phyloP scores from a whole-genome alignment of 2,888 invertebrate genomes.

The Nemurella pictetii region DNA sequence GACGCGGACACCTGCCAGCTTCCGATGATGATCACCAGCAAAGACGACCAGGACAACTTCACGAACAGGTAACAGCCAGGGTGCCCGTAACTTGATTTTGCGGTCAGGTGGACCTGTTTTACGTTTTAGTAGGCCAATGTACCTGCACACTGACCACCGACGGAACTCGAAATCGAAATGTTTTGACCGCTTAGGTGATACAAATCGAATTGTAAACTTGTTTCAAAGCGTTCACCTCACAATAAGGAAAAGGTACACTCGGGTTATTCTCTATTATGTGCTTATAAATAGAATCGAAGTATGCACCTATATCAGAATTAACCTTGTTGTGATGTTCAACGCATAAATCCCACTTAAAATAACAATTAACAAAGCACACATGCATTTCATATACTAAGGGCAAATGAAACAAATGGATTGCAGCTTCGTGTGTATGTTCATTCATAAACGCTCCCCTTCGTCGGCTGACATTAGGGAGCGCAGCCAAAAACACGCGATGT shows the following conservation, averaged over 20 bases:
- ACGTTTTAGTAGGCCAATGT: background rate
- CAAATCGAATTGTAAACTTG: background rate
- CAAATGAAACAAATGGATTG: background rate
- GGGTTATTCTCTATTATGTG: too few species aligned
- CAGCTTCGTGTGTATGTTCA: background rate
- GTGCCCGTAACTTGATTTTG: background rate
- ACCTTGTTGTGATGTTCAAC: background rate
- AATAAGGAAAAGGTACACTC: too few species aligned
- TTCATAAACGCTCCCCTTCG: background rate
- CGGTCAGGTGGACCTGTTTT: background rate
- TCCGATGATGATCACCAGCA: constrained; percentile 43
- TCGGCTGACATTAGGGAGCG: background rate
- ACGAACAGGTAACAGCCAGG: constrained; percentile 48
- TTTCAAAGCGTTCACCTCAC: background rate
- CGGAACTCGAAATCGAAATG: background rate
- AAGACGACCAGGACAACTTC: constrained; percentile 52
- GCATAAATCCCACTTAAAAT: background rate
- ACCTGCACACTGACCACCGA: background rate
- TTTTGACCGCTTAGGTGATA: background rate
- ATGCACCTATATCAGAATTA: background rate
- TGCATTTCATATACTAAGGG: background rate
- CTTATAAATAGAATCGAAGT: background rate
- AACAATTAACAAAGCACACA: background rate
- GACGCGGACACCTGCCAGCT: constrained; percentile 31
- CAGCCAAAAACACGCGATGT: background rate